These are phyloP conservation scores for Thalassophryne amazonica DNA, from an alignment of 2,797 vertebrate genomes.

Conservation along the genomic window DNA sequence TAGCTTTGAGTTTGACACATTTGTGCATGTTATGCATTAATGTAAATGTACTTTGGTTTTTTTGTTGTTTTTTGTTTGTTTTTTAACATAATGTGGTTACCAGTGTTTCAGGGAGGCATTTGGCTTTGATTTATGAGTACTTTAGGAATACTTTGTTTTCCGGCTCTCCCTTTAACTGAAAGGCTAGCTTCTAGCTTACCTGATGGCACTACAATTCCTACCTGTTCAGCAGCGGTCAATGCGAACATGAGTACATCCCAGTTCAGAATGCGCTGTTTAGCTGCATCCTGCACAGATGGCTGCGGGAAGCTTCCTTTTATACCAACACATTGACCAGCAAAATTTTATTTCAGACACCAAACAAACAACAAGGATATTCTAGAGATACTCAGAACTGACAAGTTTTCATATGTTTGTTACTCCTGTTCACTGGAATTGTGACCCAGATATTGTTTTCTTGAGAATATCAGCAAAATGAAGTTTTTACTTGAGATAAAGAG, in stretches of 20 bases:
- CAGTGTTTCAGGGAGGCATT: conserved; percentile 40
- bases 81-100: conserved; percentile 69
- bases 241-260: conserved; percentile 43
- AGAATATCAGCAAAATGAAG: conserved; percentile 68
- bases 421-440: conserved; percentile 68
- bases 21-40: too few relatives aligned
- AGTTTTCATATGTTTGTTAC: conserved; percentile 60
- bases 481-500: conserved; percentile 84
- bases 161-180: conserved; percentile 70
- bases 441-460: conserved; percentile 68
- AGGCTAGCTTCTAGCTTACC: conserved; percentile 34
- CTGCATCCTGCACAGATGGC: conserved; percentile 61
- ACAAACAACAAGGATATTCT: conserved; percentile 72
- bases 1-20: too few relatives aligned
- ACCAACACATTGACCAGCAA: conserved; percentile 66
- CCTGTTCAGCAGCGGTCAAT: conserved; percentile 61
- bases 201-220: conserved; percentile 80
- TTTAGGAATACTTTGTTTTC: conserved; percentile 68
- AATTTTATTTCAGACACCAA: conserved; percentile 66
- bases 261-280: conserved; percentile 29
- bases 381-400: conserved; percentile 43
- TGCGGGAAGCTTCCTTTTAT: conserved; percentile 60
- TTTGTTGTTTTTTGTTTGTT: conserved; percentile 49
- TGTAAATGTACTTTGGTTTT: conserved; percentile 33
- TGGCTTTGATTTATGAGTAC: conserved; percentile 47